A percentile compares a stretch with the other conserved stretches of the same genome.
These are phyloP conservation scores for Myripristis murdjan DNA, from an alignment of 2,797 vertebrate species.

Conservation along the genomic window DNA sequence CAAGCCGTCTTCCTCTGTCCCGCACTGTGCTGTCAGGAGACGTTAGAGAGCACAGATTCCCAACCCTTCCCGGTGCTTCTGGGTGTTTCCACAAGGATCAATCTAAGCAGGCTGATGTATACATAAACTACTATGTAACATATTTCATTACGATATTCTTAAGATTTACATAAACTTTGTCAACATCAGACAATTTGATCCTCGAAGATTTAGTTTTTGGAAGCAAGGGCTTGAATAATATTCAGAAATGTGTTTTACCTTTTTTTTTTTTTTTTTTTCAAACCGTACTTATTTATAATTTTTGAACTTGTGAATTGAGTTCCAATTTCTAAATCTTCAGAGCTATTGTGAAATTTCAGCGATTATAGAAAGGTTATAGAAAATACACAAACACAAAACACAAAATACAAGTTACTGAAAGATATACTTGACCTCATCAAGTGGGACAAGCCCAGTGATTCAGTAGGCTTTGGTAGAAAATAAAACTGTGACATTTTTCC, in stretches of 20 bases:
- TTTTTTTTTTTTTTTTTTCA: neutral
- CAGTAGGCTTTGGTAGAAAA: conserved; percentile 28
- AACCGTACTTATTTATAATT: neutral
- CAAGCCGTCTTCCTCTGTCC: neutral
- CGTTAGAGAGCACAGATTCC: neutral
- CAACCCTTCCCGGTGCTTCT: neutral
- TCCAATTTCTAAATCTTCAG: neutral
- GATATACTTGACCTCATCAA: conserved; percentile 16
- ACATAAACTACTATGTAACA: too few species aligned
- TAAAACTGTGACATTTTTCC: neutral
- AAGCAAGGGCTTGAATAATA: neutral
- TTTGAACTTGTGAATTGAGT: neutral
- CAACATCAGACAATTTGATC: too few species aligned
- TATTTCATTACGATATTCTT: too few species aligned
- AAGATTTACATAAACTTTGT: too few species aligned
- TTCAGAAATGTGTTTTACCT: neutral
- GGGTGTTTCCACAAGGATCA: neutral
- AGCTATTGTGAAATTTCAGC: conserved; percentile 1
- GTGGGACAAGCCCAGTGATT: conserved; percentile 37
- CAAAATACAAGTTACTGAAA: conserved; percentile 17
- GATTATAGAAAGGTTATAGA: conserved; percentile 2
- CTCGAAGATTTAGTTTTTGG: neutral
- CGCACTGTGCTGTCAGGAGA: too few species aligned
- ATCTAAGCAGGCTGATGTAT: too few species aligned
- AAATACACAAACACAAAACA: conserved; percentile 4